These are phyloP conservation scores for Lochmaea capreae DNA, from an alignment of 2,888 invertebrate species.

Conservation along the genomic window DNA sequence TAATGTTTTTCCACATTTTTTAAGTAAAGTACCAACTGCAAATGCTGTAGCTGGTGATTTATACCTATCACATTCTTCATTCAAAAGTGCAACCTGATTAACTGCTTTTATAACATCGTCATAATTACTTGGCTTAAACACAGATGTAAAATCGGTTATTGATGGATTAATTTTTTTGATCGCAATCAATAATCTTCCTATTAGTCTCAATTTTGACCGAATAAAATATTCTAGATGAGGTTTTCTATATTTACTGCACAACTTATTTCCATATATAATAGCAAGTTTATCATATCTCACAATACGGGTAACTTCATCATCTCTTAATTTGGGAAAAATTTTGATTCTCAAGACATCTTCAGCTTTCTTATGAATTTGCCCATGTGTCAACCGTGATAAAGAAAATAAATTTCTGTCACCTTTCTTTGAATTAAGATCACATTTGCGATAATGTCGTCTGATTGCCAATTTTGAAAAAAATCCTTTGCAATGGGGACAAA, in stretches of 20 bases:
- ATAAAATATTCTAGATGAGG: slow-evolving; percentile 23
- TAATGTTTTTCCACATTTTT: slow-evolving; percentile 25
- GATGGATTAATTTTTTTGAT: slow-evolving; percentile 19
- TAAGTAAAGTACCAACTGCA: slow-evolving; percentile 20
- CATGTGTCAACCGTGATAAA: slow-evolving; percentile 13
- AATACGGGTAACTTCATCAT: slow-evolving; percentile 18
- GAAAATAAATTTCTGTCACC: slow-evolving; percentile 9
- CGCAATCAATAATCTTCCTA: slow-evolving; percentile 17
- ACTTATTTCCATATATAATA: slow-evolving; percentile 27
- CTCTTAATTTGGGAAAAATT: slow-evolving; percentile 28
- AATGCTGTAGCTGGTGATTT: slow-evolving; percentile 27
- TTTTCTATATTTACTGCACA: slow-evolving; percentile 27
- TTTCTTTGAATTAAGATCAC: slow-evolving; percentile 20
- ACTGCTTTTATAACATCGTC: slow-evolving; percentile 24
- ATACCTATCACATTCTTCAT: slow-evolving; percentile 17
- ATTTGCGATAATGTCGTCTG: slow-evolving; percentile 26
- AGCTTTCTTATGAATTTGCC: slow-evolving; percentile 27
- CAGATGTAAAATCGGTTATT: slow-evolving; percentile 22
- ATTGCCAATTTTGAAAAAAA: slow-evolving; percentile 25
- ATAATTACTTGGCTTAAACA: slow-evolving; percentile 23
- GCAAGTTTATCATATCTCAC: slow-evolving; percentile 26
- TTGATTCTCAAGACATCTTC: slow-evolving; percentile 10
- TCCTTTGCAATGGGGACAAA: slow-evolving; percentile 25
- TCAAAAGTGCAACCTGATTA: slow-evolving; percentile 22
- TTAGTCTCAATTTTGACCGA: slow-evolving; percentile 21